Base-by-base conservation (phyloP, 2,113 vertebrate genomes). In the Grammomys dolichurus region DNA sequence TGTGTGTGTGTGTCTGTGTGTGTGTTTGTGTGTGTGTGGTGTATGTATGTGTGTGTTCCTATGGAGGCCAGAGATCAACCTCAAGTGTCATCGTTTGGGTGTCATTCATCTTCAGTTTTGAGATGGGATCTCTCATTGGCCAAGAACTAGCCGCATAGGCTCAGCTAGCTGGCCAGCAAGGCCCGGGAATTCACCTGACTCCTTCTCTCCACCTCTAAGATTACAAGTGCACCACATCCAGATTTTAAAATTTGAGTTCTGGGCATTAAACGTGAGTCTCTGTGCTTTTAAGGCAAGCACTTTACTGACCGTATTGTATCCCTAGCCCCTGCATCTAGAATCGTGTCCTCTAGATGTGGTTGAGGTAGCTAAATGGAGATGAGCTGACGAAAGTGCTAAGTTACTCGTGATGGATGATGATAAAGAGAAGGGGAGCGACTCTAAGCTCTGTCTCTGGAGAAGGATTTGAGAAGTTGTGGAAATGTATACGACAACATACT, bases 361-460 rank as follows among this genome's bases (percentile, higher is more conserved):
- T 65, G 33, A 91, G 76, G 69, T 6, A 7, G 69, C 33, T 17
- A 5, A 70, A 51, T 48, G 48, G 48, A 16, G 69, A 36, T 70
- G 51, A 86, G 70, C 16, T 51, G 85, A 95, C 92, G 76, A 46
- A 40, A 56, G 85, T 91, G 90, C 82, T 58, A 78, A 94, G 87
- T 78, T 87, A 75, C 69, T 95, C 73, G 48, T 7, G 33, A 40
- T 87, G 93, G 88, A 17, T 65, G 56, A 92, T 2, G 12, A 43
- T 73, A 92, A 85, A 20, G 40, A 93, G 54, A 86, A 22, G 87
- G 87, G 90, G 89, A 87, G n/a, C 43, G 87, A 70, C 43, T 46
- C 96, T 91, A 88, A 65, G 76, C 84, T 81, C 92, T 90, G 40
- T 85, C 90, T 33, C 17, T 28, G 40, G 46, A 36, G 63, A 67